Evolutionary conservation across 2,113 vertebrate species (phyloP).

Genomic region (Lepisosteus oculatus): DNA sequence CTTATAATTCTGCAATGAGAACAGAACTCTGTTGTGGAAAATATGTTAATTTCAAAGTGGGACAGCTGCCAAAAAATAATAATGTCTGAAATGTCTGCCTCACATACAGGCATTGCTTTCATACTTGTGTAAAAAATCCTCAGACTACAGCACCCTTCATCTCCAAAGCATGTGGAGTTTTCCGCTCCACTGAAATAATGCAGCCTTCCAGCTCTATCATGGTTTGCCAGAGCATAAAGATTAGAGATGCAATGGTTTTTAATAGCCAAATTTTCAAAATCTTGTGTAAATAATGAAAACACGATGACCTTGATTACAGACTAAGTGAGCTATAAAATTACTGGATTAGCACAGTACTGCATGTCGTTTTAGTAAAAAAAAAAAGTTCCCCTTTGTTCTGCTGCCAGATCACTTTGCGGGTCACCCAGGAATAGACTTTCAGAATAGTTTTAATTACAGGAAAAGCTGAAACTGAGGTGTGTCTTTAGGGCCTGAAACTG

Average conservation of each 20-base stretch:
- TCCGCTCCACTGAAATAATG: too few species aligned
- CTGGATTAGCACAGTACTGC: background rate
- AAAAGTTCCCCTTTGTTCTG: background rate
- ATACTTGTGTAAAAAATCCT: background rate
- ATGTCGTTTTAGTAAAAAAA: background rate
- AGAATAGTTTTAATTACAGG: background rate
- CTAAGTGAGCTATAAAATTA: background rate
- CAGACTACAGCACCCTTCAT: background rate
- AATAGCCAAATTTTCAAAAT: background rate
- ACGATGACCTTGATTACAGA: background rate
- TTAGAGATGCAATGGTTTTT: too few species aligned
- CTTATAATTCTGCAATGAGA: background rate
- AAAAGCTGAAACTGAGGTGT: constrained; percentile 3
- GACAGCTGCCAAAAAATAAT: background rate
- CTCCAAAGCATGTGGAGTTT: background rate
- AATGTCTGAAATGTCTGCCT: background rate
- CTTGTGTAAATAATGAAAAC: background rate
- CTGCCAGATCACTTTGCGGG: background rate
- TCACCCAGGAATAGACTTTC: background rate
- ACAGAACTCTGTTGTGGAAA: background rate
- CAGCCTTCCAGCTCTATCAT: too few species aligned
- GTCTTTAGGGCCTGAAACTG: background rate
- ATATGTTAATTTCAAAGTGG: background rate
- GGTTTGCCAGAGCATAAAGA: too few species aligned
- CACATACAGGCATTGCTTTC: background rate